phyloP scores from a whole-genome alignment of 2,113 vertebrate species.

The Octodon degus region DNA sequence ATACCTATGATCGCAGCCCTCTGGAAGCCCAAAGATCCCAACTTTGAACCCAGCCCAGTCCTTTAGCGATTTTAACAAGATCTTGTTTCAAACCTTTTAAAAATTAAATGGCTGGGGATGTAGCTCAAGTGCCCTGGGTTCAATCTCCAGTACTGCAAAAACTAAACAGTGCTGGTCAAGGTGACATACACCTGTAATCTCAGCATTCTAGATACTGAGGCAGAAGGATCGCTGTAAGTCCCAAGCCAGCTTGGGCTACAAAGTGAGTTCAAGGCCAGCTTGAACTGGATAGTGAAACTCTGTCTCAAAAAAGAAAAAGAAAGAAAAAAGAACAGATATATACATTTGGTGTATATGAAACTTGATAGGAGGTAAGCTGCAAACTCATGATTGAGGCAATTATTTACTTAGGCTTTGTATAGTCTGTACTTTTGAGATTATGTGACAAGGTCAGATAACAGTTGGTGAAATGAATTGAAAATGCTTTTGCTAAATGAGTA shows the following conservation, averaged over 20 bases:
- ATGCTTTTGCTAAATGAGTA: slow-evolving; percentile 9
- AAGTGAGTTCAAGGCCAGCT: not conserved
- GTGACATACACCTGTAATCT: not conserved
- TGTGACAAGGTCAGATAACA: not conserved
- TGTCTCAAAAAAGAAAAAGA: not conserved
- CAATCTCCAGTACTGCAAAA: not conserved
- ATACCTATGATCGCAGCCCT: not conserved
- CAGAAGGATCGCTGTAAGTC: not conserved
- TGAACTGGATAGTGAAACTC: not conserved
- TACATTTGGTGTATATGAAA: not conserved
- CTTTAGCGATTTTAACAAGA: not conserved
- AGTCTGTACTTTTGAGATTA: not conserved
- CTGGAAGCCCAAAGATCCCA: not conserved
- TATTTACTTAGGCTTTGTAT: not conserved
- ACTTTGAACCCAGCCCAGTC: not conserved
- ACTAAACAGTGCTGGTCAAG: not conserved
- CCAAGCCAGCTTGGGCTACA: too few relatives aligned
- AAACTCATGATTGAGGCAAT: not conserved
- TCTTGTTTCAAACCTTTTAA: not conserved
- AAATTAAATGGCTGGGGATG: not conserved
- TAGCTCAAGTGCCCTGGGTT: not conserved
- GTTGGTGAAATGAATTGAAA: slow-evolving; percentile 29
- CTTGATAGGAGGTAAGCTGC: slow-evolving; percentile 2
- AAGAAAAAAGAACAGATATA: not conserved
- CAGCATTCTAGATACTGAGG: not conserved